A percentile compares a stretch with the other conserved stretches of the same genome.
Conservation (phyloP, 30 jellyfish, hydroid and myxozoan genomes). For the Sanderia malayensis region DNA sequence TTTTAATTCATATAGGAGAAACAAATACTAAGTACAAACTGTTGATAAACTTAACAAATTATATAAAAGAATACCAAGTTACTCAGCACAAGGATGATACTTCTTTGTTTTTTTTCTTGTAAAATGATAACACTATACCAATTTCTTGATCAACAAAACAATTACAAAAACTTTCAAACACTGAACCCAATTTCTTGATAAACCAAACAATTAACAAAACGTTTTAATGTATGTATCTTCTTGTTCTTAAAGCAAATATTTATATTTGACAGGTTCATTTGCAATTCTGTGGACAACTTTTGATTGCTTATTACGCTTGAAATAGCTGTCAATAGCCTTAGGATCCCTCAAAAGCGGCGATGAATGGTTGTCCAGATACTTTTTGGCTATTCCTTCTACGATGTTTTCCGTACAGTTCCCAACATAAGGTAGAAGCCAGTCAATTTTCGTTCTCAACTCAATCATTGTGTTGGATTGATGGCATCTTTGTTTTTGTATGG, state of each 20-base stretch:
- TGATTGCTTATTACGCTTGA: neutral
- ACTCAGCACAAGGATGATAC: no score
- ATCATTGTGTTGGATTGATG: conserved; percentile 1
- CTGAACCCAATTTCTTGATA: no score
- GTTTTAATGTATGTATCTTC: no score
- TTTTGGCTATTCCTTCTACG: neutral
- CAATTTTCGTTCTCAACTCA: neutral
- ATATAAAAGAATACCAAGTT: no score
- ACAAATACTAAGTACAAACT: no score
- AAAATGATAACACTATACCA: no score
- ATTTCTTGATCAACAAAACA: no score
- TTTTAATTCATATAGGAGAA: no score
- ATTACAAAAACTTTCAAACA: no score
- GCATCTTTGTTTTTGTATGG: conserved; percentile 5
- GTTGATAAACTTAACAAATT: no score
- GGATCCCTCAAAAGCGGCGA: neutral
- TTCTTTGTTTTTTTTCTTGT: no score
- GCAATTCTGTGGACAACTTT: conserved; percentile 2
- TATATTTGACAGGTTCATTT: neutral
- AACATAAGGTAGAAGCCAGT: conserved; percentile 2
- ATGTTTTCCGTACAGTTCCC: neutral
- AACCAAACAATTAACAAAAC: no score
- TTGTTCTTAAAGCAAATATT: neutral
- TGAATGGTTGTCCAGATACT: neutral
- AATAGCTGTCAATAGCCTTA: neutral